Evolutionary conservation across 1,140 invertebrate genomes (phyloP).

Genomic region (Eriocheir sinensis): DNA sequence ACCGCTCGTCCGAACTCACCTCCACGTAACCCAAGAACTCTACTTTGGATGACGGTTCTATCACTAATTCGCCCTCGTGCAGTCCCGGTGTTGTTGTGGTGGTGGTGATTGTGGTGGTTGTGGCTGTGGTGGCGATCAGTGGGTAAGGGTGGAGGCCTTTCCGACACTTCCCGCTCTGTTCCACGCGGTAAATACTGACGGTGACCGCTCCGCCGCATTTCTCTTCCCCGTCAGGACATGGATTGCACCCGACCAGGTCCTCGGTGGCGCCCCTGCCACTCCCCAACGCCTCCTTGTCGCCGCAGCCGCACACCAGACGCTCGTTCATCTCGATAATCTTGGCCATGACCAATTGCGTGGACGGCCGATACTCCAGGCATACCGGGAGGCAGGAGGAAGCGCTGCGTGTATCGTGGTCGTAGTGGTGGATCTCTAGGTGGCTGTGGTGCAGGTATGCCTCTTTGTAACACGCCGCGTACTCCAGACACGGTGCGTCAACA

Average conservation of each 20-base stretch:
- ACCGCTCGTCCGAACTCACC: background rate
- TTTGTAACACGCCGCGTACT: slow-evolving; percentile 48
- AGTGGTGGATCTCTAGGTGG: slow-evolving; percentile 30
- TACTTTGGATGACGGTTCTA: background rate
- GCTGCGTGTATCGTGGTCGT: background rate
- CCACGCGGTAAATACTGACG: slow-evolving; percentile 38
- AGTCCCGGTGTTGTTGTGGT: background rate
- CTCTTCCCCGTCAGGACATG: slow-evolving; percentile 42
- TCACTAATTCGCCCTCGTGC: too few relatives aligned
- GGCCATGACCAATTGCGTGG: slow-evolving; percentile 16
- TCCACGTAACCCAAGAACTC: background rate
- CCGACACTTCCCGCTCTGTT: background rate
- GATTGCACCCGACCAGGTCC: slow-evolving; percentile 2
- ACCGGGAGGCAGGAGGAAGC: background rate
- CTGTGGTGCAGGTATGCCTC: slow-evolving; percentile 30
- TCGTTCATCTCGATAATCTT: slow-evolving; percentile 50
- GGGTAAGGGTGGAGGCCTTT: background rate
- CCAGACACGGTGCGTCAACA: slow-evolving; percentile 29
- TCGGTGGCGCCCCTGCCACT: background rate
- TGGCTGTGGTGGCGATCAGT: background rate
- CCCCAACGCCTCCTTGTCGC: background rate
- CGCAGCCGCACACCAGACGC: slow-evolving; percentile 53
- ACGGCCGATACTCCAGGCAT: slow-evolving; percentile 6
- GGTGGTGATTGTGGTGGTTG: slow-evolving; percentile 14
- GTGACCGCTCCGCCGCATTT: slow-evolving; percentile 40